Percentiles rank a stretch among this genome's conserved stretches.
phyloP scores from a whole-genome alignment of 2,888 invertebrate species.

The Paralinhomoeus sp. region DNA sequence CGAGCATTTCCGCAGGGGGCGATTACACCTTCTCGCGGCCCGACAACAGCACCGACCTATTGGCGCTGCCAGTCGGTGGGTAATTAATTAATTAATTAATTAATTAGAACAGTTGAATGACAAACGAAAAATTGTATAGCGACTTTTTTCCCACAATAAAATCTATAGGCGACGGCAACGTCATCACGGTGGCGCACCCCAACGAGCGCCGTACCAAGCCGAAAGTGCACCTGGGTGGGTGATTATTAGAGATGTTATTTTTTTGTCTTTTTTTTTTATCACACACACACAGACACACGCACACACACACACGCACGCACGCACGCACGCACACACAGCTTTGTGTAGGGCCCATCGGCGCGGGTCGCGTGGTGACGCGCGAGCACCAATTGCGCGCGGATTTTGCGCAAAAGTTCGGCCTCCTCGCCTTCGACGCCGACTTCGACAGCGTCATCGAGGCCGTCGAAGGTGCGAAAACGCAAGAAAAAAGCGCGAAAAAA shows the following conservation, averaged over 20 bases:
- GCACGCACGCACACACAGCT: no score
- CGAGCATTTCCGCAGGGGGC: constrained; percentile 1
- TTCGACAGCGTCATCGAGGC: constrained; percentile 41
- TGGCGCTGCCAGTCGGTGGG: constrained; percentile 14
- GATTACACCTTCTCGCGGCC: constrained; percentile 18
- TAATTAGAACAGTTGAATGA: no score
- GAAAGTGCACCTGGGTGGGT: neutral
- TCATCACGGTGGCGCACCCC: constrained; percentile 22
- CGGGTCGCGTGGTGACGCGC: constrained; percentile 45
- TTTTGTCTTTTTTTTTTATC: no score
- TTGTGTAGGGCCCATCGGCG: constrained; percentile 39
- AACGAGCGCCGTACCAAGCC: constrained; percentile 11
- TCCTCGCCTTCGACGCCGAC: constrained; percentile 74
- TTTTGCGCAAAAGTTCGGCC: constrained; percentile 56
- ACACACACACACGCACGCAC: no score
- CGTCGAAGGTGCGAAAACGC: constrained; percentile 38
- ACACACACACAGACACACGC: no score
- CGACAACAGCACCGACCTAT: constrained; percentile 13
- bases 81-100: no score
- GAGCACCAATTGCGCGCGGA: constrained; percentile 39
- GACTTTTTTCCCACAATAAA: neutral
- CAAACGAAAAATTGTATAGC: no score
- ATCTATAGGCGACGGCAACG: constrained; percentile 14
- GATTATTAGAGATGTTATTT: neutral
- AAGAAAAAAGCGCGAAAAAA: no score